Evolutionary conservation across 37 sponge, comb jelly and placozoan species (phyloP), one percentile per base, ranked within the genome.

Genomic region (Halichondria panicea): DNA sequence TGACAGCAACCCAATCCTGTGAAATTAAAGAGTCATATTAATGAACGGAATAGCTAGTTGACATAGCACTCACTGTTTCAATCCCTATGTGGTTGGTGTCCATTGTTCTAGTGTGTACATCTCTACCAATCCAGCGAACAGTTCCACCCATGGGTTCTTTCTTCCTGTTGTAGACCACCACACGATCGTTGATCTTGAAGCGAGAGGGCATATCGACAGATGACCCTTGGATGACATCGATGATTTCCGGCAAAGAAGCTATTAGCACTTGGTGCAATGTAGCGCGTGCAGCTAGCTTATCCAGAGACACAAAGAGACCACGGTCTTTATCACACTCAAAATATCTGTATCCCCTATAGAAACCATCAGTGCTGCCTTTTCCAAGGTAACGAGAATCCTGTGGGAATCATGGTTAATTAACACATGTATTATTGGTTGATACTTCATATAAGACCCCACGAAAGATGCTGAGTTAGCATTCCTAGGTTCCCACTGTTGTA

Each of bases 11-110:
- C n/a, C n/a, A n/a, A n/a, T n/a, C n/a, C n/a, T n/a, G n/a, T n/a
- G n/a, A n/a, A n/a, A n/a, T n/a, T n/a, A n/a, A n/a, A n/a, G n/a
- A n/a, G n/a, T n/a, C n/a, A n/a, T n/a, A n/a, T n/a, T n/a, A n/a
- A n/a, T n/a, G n/a, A n/a, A n/a, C n/a, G n/a, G n/a, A n/a, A n/a
- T n/a, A n/a, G n/a, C n/a, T n/a, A n/a, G n/a, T n/a, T n/a, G n/a
- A n/a, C n/a, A n/a, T n/a, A n/a, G n/a, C 32, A 67, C 89, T 88
- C 46, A 88, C 89, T 12, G 79, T 68, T 56, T 88, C 79, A 57
- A 88, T 71, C 15, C 89, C 89, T 37, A 80, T 75, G 38, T 34
- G 39, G 8, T 8, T 45, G 34, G 27, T 19, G 66, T 30, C 67
- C 35, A n/a, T 18, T 36, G 22, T 1, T 25, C 55, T 19, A 15